Percentiles rank a stretch among this genome's conserved stretches.
Evolutionary conservation across 1,140 invertebrate species (phyloP).

Genomic region (Oncopeltus fasciatus): DNA sequence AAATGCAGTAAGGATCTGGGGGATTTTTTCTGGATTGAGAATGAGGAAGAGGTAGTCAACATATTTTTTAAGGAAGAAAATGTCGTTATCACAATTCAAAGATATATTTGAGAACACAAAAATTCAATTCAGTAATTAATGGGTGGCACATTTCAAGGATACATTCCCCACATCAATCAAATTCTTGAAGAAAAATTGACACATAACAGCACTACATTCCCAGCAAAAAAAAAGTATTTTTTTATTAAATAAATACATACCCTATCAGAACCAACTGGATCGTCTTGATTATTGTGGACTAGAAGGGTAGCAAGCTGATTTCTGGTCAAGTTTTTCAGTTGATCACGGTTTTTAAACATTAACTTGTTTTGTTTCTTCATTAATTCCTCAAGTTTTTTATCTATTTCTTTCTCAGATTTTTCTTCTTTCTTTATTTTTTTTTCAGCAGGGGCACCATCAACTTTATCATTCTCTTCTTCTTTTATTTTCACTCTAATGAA

Average conservation of each 20-base stretch:
- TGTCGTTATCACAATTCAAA: too few relatives aligned
- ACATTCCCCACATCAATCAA: too few relatives aligned
- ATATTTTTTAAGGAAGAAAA: too few relatives aligned
- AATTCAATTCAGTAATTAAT: too few relatives aligned
- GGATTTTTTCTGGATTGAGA: too few relatives aligned
- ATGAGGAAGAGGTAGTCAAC: too few relatives aligned
- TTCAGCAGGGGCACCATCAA: conserved; percentile 34
- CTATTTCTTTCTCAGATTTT: conserved; percentile 42
- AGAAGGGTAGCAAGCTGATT: conserved; percentile 47
- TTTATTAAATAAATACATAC: conserved; percentile 4
- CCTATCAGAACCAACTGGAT: conserved; percentile 36
- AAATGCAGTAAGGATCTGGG: too few relatives aligned
- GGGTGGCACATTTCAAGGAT: too few relatives aligned
- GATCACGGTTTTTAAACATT: conserved; percentile 55
- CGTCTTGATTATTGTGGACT: conserved; percentile 52
- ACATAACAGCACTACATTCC: background rate
- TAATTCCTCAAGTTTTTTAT: conserved; percentile 39
- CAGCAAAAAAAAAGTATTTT: background rate
- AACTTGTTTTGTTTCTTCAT: conserved; percentile 62
- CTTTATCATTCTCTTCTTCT: conserved; percentile 29
- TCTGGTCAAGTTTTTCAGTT: conserved; percentile 37
- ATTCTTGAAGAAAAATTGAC: too few relatives aligned
- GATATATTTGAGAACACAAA: too few relatives aligned
- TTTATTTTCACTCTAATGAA: conserved; percentile 32
- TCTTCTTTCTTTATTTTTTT: conserved; percentile 56